Base-by-base conservation (phyloP, 2,113 vertebrate genomes). In the Grallaria varia region DNA sequence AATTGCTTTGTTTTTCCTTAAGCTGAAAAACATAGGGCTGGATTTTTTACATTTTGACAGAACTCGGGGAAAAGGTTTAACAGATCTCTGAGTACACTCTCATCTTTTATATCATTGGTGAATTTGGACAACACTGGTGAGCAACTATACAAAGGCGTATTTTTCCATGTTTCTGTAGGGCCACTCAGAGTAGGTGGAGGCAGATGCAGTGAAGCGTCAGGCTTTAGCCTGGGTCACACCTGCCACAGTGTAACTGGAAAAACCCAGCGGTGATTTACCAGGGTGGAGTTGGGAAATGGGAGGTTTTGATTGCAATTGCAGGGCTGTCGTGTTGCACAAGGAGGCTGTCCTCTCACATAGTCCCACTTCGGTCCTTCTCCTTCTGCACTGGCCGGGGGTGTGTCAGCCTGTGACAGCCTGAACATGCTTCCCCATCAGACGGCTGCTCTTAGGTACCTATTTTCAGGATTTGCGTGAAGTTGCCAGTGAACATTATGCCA, bases 401-500 rank as follows among this genome's bases (percentile, higher is more conserved):
- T 47, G 47, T 30, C 53, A 84, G 23, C 55, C 55, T 13, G 2
- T 22, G 23, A 27, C 39, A 69, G 40, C 37, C 66, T 81, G 77
- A 73, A n/a, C 19, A 11, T 1, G 0, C 8, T 44, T 60, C 56
- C 27, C 25, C 9, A 8, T 53, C 31, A 10, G 24, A 5, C 13
- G 30, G 17, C 25, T 73, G 44, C 44, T 60, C 9, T 55, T 18
- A 6, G 18, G 59, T 28, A 83, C 27, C 39, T 89, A 0, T 28
- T 35, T 18, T 15, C 59, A n/a, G 53, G 33, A 28, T 72, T 68
- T 75, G 18, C 18, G 44, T 28, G 9, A 45, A 64, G 40, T 20
- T 59, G 7, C 39, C 21, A 0, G 14, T 21, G 11, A 60, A 25
- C 0, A 0, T 47, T 73, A 1, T 21, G 18, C 18, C 30, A 52